Base-by-base conservation (phyloP, 2,888 invertebrate species). In the Melinopterus prodromus region DNA sequence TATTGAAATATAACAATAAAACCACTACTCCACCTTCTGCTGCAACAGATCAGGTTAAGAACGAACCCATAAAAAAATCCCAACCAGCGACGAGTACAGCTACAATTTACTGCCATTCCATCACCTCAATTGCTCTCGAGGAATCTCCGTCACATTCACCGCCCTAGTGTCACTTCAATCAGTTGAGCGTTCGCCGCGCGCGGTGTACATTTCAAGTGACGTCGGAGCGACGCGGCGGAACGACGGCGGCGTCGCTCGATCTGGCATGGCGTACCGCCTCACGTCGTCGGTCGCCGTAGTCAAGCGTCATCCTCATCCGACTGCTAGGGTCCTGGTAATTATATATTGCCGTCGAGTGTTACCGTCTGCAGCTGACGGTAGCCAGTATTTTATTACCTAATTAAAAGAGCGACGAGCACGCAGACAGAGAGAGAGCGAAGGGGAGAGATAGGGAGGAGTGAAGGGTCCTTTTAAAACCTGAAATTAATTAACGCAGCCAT, bases 301-400 rank as follows among this genome's bases (percentile, higher is more conserved):
- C 26, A 26, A 53, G 53, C 53, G 53, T 53, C 53, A 53, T 12
- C 12, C 53, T 53, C 53, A 53, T 53, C 53, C 53, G 53, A 53
- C 53, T 9, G 7, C 53, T 53, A 26, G 26, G 26, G 26, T 26
- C 26, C 26, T 26, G 26, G 53, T 53, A 53, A 53, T 53, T 53
- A 53, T 53, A 53, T 9, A 53, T 53, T 53, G 53, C 53, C 53
- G 53, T 53, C 53, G 53, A 53, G 53, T 53, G 53, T 53, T 53
- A 53, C 53, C 53, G 53, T 53, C 53, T 53, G 53, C 53, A 53
- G 53, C 53, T 53, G 53, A 53, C 53, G 53, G 53, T 53, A 53
- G 53, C 53, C 53, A 53, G 53, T 53, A 53, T 53, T 53, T 53
- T 53, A 53, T 53, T 53, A 53, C 53, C 53, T 53, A 53, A 53